Base-by-base conservation (phyloP, 2,888 invertebrate genomes). In the Emmelina monodactyla region DNA sequence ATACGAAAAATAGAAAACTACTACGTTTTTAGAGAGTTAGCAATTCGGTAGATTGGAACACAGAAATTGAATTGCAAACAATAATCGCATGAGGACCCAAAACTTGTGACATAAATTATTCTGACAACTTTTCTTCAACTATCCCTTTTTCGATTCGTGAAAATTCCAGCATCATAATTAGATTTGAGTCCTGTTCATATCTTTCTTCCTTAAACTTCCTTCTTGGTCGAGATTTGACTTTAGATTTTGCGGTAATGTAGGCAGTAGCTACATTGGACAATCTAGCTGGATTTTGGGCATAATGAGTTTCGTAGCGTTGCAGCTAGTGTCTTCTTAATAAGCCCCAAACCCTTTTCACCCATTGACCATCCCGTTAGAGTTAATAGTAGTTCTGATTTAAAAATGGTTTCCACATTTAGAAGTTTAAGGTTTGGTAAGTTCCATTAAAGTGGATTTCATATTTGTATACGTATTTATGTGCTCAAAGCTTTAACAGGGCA, bases 191-290 rank as follows among this genome's bases (percentile, higher is more conserved):
- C 69, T 62, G 67, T 62, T 68, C 73, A 70, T 72, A 66, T 68
- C 63, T 68, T 62, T 69, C 64, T 64, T 69, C 64, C 68, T 65
- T 67, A 65, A 67, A 66, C 66, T 66, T 68, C 68, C 62, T 60
- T 66, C 62, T 67, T 73, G 66, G 69, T 68, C 70, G 64, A 66
- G 72, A 63, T 73, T 73, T 69, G 68, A 70, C n/a, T 71, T 72
- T 78, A 78, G 75, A 67, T 62, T 55, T 71, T 73, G 69, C 71
- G 71, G 71, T 64, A 55, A 65, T 55, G 75, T 79, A 78, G 25
- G 75, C n/a, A n/a, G n/a, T 72, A 69, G 75, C 78, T 75, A 71
- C 64, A 54, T 64, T 73, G 66, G 50, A 72, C 71, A 62, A 63
- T 65, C 70, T 73, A 76, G 76, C 64, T 55, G 60, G 71, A 64